Evolutionary conservation across 2,888 invertebrate species (phyloP), one percentile per base, ranked within the genome.

Genomic region (Archips xylosteana): DNA sequence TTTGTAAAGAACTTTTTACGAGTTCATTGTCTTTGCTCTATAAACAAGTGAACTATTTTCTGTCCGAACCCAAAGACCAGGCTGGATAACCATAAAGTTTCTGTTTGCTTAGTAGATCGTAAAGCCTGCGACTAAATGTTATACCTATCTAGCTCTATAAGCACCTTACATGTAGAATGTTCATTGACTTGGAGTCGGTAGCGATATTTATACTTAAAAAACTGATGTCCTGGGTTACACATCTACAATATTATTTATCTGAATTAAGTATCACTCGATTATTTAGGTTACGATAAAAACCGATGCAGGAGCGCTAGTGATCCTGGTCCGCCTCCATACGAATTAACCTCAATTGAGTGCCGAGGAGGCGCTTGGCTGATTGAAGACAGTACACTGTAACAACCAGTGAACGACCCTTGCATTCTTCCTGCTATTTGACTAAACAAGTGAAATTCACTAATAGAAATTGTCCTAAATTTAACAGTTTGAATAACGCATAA

Each of bases 291-390:
- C 89, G 87, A 42, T 74, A 88, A 90, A 90, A 91, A 89, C 92
- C 91, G 90, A 90, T 87, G 89, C 87, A 89, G 89, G 90, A 92
- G 91, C 89, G 89, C 90, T 90, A 89, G 89, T 87, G 90, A 90
- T 92, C 91, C 89, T 92, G 89, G 88, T 85, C 89, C 88, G 92
- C 89, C 92, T 93, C 89, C 89, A 87, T 90, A 90, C 83, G 86
- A 94, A 93, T 94, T 94, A 93, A 94, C 94, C 94, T 92, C 94
- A 94, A 94, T 94, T 94, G 94, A 85, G 89, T 85, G 86, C 84
- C 88, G 89, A 89, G 90, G 84, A 92, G 92, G 92, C 92, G 91
- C 92, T 92, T 90, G 88, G 90, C 89, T 93, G 92, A 93, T 94
- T 94, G 93, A 92, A 92, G 87, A 87, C 87, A 86, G 85, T 86